Evolutionary conservation across 64 coral and sea anemone species (phyloP).

Genomic region (Stylophora pistillata): DNA sequence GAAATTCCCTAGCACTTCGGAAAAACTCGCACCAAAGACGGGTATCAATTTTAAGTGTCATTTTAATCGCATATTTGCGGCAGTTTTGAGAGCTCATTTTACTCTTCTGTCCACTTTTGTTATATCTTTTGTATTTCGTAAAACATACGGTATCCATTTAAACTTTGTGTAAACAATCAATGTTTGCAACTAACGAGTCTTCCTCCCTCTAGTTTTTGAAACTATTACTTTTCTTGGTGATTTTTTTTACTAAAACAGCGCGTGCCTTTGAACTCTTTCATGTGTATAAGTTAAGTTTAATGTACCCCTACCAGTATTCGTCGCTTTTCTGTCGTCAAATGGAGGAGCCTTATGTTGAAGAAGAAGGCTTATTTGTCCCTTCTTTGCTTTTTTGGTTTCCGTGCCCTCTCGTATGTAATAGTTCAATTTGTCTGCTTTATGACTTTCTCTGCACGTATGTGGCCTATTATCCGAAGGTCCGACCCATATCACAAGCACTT

Average conservation of each 20-base stretch:
- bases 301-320: slow-evolving; percentile 20
- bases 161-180: too few species aligned
- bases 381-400: slow-evolving; percentile 24
- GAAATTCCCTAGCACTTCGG: too few species aligned
- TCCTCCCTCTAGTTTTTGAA: too few species aligned
- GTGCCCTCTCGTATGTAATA: slow-evolving; percentile 50
- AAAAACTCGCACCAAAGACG: too few species aligned
- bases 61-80: too few species aligned
- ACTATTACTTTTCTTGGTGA: neutral
- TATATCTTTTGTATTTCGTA: too few species aligned
- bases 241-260: neutral
- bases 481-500: slow-evolving; percentile 64
- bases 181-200: too few species aligned
- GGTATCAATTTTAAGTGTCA: too few species aligned
- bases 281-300: too few species aligned
- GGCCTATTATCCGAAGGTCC: slow-evolving; percentile 50
- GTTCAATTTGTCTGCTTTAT: neutral
- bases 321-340: slow-evolving; percentile 55
- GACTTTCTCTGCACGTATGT: slow-evolving; percentile 38
- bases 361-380: neutral
- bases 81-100: too few species aligned
- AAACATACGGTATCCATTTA: too few species aligned
- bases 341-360: slow-evolving; percentile 4
- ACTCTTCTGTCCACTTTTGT: too few species aligned
- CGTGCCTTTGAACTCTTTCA: neutral